These are phyloP conservation scores for Drosophila burlai DNA, from an alignment of 1,140 invertebrate genomes.

Conservation along the genomic window DNA sequence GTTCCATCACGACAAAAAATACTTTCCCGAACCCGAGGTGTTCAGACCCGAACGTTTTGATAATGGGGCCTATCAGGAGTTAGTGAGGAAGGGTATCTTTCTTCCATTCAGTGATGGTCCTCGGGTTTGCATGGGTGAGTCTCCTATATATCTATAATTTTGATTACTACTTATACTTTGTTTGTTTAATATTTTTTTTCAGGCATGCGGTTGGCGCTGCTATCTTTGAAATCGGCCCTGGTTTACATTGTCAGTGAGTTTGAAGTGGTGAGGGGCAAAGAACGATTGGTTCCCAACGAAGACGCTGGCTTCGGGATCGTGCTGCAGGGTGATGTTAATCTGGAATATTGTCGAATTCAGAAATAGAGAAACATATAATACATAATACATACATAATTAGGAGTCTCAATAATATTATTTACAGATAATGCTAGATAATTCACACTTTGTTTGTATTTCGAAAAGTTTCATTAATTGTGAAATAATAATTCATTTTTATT, in stretches of 20 bases:
- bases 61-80: conserved; percentile 58
- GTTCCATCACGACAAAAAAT: conserved; percentile 88
- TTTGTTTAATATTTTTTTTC: neutral
- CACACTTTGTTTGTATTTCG: neutral
- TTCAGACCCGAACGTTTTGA: conserved; percentile 90
- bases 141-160: neutral
- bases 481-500: neutral
- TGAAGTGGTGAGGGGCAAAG: conserved; percentile 46
- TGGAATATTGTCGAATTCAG: conserved; percentile 52
- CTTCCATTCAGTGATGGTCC: conserved; percentile 81
- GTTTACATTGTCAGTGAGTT: conserved; percentile 62
- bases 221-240: conserved; percentile 64
- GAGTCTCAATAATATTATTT: neutral
- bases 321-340: conserved; percentile 59
- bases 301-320: conserved; percentile 67
- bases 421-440: neutral
- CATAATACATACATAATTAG: neutral
- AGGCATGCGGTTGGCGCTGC: conserved; percentile 56
- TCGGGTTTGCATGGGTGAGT: conserved; percentile 74
- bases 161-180: neutral
- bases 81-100: conserved; percentile 58
- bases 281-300: conserved; percentile 29
- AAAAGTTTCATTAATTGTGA: conserved; percentile 1
- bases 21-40: conserved; percentile 89
- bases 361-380: conserved; percentile 24